Evolutionary conservation across 2,797 vertebrate genomes (phyloP).

Genomic region (Cynodonichthys magdalenae): DNA sequence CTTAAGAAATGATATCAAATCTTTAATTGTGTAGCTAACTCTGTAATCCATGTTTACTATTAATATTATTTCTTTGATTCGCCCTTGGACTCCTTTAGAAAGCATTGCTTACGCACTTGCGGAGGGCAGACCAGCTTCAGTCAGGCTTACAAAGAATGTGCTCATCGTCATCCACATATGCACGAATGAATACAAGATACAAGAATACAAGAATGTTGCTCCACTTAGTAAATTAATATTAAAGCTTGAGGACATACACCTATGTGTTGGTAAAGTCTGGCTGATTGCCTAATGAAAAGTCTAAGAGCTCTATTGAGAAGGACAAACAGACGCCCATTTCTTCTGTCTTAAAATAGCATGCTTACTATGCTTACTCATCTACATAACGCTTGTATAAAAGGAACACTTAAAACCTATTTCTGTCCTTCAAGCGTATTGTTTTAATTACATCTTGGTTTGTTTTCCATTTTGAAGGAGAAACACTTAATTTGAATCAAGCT

Average conservation of each 20-base stretch:
- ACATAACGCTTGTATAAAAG: slow-evolving; percentile 46
- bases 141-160: slow-evolving; percentile 8
- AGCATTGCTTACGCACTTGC: slow-evolving; percentile 34
- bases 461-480: slow-evolving; percentile 21
- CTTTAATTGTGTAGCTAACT: neutral
- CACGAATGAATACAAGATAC: too few relatives aligned
- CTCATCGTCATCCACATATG: slow-evolving; percentile 30
- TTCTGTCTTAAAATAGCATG: slow-evolving; percentile 65
- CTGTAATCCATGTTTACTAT: slow-evolving; percentile 10
- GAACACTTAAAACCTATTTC: slow-evolving; percentile 35
- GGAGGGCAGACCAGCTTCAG: slow-evolving; percentile 26
- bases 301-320: slow-evolving; percentile 58
- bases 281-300: slow-evolving; percentile 67
- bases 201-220: slow-evolving; percentile 71
- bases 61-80: slow-evolving; percentile 7
- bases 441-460: neutral
- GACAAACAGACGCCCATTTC: slow-evolving; percentile 28
- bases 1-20: neutral
- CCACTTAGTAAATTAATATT: slow-evolving; percentile 75
- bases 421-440: slow-evolving; percentile 31
- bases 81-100: slow-evolving; percentile 51
- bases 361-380: slow-evolving; percentile 47
- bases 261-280: slow-evolving; percentile 65
- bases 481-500: slow-evolving; percentile 34
- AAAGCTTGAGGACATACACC: slow-evolving; percentile 63